Percentiles rank a stretch among this genome's conserved stretches.
Evolutionary conservation across 2,888 invertebrate species (phyloP).

Genomic region (Caenorhabditis angaria): DNA sequence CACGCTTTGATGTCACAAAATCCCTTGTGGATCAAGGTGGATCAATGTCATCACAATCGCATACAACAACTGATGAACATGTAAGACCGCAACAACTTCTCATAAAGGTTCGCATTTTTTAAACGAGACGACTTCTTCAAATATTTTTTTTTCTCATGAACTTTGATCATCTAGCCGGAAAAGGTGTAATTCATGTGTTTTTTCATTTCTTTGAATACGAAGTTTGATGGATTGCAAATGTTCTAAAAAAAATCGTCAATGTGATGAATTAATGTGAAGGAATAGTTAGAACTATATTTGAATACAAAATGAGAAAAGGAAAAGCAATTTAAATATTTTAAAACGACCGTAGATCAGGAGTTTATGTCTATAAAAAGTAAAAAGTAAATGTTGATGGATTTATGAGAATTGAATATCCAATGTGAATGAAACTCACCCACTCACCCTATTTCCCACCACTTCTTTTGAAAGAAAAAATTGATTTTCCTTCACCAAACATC

Average conservation of each 20-base stretch:
- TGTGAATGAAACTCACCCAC: too few species aligned
- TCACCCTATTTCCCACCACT: too few species aligned
- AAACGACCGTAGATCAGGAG: neutral
- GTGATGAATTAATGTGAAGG: neutral
- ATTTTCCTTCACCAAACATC: too few species aligned
- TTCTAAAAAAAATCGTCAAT: neutral
- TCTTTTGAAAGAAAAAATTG: too few species aligned
- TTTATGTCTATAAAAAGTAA: neutral
- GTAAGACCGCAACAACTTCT: slow-evolving; percentile 37
- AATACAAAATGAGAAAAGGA: neutral
- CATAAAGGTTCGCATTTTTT: slow-evolving; percentile 33
- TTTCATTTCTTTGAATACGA: neutral
- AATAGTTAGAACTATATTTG: neutral
- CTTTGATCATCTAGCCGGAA: neutral
- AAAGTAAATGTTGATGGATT: too few species aligned
- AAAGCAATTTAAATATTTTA: slow-evolving; percentile 5
- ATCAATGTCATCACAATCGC: slow-evolving; percentile 35
- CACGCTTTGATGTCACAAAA: slow-evolving; percentile 31
- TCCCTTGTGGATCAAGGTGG: slow-evolving; percentile 34
- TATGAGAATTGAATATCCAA: neutral
- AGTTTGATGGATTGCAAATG: neutral
- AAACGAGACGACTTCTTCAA: slow-evolving; percentile 12
- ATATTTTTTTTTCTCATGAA: neutral
- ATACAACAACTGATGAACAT: slow-evolving; percentile 36
- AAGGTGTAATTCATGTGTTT: slow-evolving; percentile 8